Percentiles rank a stretch among this genome's conserved stretches.
phyloP scores from a whole-genome alignment of 2,888 invertebrate species.

The Heliconius sara region DNA sequence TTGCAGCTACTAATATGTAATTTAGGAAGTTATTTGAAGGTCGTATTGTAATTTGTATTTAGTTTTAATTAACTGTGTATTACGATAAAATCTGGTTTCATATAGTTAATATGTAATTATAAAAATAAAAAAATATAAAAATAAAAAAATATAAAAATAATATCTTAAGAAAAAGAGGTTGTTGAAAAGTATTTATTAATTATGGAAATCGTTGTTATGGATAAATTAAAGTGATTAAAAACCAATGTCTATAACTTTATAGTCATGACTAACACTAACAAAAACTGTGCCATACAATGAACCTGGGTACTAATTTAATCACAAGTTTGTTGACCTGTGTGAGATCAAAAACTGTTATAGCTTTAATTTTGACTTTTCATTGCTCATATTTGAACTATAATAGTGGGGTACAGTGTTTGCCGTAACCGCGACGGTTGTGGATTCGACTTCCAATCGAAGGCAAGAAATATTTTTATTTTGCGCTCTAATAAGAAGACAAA shows the following conservation, averaged over 20 bases:
- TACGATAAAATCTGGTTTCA: not conserved
- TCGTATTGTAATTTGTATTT: conserved; percentile 10
- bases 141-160: not conserved
- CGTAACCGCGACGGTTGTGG: too few species aligned
- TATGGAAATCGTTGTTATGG: too few species aligned
- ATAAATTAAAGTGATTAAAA: too few species aligned
- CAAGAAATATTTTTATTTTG: too few species aligned
- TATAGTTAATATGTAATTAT: not conserved
- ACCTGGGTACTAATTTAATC: conserved; percentile 6
- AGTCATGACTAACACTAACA: conserved; percentile 5
- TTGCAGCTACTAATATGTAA: not conserved
- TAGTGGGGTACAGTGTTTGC: too few species aligned
- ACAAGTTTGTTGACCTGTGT: not conserved
- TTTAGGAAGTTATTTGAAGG: conserved; percentile 11
- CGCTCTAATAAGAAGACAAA: too few species aligned
- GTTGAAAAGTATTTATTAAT: too few species aligned
- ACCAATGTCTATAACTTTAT: not conserved
- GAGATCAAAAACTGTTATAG: not conserved
- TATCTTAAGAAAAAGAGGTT: not conserved
- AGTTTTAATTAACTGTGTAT: not conserved
- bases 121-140: not conserved
- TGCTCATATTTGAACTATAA: not conserved
- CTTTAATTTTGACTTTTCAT: not conserved
- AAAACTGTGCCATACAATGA: not conserved
- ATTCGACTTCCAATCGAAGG: too few species aligned